phyloP scores from a whole-genome alignment of 2,888 invertebrate genomes.

The Nudaria mundana region DNA sequence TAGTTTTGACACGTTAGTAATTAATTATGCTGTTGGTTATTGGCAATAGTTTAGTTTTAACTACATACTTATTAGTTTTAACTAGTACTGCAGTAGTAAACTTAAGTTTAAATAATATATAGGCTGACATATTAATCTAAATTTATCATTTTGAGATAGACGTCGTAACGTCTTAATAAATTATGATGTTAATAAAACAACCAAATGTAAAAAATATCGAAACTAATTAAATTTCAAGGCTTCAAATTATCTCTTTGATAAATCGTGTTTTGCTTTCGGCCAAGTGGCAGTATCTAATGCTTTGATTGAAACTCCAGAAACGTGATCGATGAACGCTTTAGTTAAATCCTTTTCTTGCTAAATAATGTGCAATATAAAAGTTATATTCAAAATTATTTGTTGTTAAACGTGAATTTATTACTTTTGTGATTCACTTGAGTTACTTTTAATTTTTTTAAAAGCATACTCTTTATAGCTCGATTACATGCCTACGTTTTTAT shows the following conservation, averaged over 20 bases:
- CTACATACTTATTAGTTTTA: no score
- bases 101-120: not conserved
- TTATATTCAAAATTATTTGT: not conserved
- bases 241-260: constrained; percentile 37
- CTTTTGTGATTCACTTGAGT: no score
- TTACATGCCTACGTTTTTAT: no score
- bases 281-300: constrained; percentile 27
- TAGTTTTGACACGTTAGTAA: constrained; percentile 28
- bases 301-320: constrained; percentile 27
- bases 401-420: no score
- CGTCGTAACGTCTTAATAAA: no score
- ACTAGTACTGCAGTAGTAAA: not conserved
- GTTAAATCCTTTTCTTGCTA: constrained; percentile 10
- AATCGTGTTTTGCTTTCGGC: constrained; percentile 36
- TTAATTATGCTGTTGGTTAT: constrained; percentile 11
- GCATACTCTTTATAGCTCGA: no score
- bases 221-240: constrained; percentile 28
- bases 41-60: not conserved
- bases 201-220: constrained; percentile 21
- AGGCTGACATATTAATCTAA: not conserved
- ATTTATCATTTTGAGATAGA: no score
- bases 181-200: constrained; percentile 11
- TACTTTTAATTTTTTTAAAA: no score
- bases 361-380: no score
- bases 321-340: constrained; percentile 14